Conservation (phyloP, 2,888 invertebrate genomes). For the Tiliacea citrago region DNA sequence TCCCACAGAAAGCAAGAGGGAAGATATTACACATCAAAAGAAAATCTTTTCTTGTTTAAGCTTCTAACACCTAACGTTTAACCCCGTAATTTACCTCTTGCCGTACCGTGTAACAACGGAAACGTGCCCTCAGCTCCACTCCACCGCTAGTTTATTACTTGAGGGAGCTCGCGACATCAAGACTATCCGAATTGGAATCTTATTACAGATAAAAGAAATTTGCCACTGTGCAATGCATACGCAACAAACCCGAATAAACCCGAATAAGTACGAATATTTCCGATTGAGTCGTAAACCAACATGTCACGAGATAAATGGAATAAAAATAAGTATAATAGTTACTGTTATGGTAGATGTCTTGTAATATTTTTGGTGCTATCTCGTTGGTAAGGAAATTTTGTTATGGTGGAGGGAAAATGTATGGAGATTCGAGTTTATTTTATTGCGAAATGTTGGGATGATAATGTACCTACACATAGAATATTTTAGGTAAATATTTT, state of each 20-base stretch:
- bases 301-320: slow-evolving; percentile 75
- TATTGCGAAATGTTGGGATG: neutral
- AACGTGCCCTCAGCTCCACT: slow-evolving; percentile 68
- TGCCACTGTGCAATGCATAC: slow-evolving; percentile 85
- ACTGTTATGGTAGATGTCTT: slow-evolving; percentile 54
- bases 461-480: neutral
- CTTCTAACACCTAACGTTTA: no score
- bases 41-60: no score
- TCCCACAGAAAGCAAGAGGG: no score
- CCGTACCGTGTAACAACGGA: slow-evolving; percentile 72
- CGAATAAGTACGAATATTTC: slow-evolving; percentile 62
- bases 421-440: slow-evolving; percentile 20
- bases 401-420: slow-evolving; percentile 20
- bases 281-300: slow-evolving; percentile 76
- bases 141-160: slow-evolving; percentile 87
- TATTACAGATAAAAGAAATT: slow-evolving; percentile 89
- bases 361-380: slow-evolving; percentile 56
- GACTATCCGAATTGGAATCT: slow-evolving; percentile 86
- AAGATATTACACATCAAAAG: no score
- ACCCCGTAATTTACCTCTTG: neutral
- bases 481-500: neutral
- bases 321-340: slow-evolving; percentile 72
- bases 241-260: slow-evolving; percentile 70
- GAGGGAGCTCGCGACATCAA: slow-evolving; percentile 84
- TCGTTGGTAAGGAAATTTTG: slow-evolving; percentile 28